A percentile compares a stretch with the other conserved stretches of the same genome.
phyloP scores from a whole-genome alignment of 2,113 vertebrate species.

The Otocyon megalotis region DNA sequence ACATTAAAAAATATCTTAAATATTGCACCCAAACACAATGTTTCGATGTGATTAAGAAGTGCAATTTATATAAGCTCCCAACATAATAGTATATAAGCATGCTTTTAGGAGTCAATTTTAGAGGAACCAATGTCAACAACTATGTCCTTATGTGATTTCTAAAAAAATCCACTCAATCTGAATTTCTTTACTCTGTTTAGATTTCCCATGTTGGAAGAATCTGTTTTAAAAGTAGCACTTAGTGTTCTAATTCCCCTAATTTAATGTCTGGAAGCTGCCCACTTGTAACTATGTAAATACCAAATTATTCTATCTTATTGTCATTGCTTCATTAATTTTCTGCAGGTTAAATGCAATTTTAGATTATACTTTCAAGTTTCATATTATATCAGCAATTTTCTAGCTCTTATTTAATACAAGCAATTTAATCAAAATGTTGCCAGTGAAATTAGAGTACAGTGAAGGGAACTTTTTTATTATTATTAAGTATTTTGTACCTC shows the following conservation, averaged over 20 bases:
- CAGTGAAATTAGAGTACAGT: constrained; percentile 55
- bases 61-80: neutral
- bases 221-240: constrained; percentile 45
- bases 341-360: constrained; percentile 81
- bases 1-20: neutral
- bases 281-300: constrained; percentile 78
- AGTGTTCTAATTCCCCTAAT: constrained; percentile 70
- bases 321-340: constrained; percentile 82
- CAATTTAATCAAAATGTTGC: constrained; percentile 69
- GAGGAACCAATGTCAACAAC: neutral
- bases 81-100: neutral
- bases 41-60: neutral
- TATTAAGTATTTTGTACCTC: neutral
- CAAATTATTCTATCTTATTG: constrained; percentile 79
- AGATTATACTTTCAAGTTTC: constrained; percentile 75
- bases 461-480: neutral
- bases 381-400: constrained; percentile 71
- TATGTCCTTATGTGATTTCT: neutral
- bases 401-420: constrained; percentile 70
- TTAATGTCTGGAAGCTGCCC: constrained; percentile 67
- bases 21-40: neutral
- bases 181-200: constrained; percentile 47
- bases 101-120: constrained; percentile 36
- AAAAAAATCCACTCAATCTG: constrained; percentile 29
- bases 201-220: constrained; percentile 48